phyloP scores from a whole-genome alignment of 2,888 invertebrate genomes.

The Machimus rusticus region DNA sequence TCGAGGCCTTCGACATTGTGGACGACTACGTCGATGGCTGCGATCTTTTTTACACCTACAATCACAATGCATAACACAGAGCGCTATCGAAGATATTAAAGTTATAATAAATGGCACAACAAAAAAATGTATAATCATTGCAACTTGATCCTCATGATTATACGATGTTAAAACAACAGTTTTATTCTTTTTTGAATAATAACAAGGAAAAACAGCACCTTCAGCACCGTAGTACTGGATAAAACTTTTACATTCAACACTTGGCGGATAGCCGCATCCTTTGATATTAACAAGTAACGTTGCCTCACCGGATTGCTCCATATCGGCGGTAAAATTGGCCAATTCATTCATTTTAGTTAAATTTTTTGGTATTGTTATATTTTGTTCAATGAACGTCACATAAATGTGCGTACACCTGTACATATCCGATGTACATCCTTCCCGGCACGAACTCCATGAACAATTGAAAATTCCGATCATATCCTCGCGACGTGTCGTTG shows the following conservation, averaged over 20 bases:
- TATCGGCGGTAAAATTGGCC: conserved; percentile 60
- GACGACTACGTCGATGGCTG: conserved; percentile 69
- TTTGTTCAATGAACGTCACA: conserved; percentile 65
- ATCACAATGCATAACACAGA: conserved; percentile 88
- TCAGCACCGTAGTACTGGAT: conserved; percentile 77
- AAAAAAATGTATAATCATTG: conserved; percentile 83
- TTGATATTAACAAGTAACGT: conserved; percentile 84
- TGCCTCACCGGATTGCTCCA: conserved; percentile 64
- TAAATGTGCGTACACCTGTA: conserved; percentile 73
- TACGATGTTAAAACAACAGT: conserved; percentile 85
- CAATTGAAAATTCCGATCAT: conserved; percentile 87
- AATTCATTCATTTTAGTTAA: conserved; percentile 56
- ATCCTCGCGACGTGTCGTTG: conserved; percentile 82
- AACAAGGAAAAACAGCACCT: conserved; percentile 83
- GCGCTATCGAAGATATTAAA: conserved; percentile 81
- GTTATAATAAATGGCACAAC: conserved; percentile 85
- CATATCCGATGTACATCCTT: conserved; percentile 86
- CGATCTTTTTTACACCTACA: conserved; percentile 75
- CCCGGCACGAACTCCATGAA: conserved; percentile 90
- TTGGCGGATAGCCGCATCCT: conserved; percentile 89
- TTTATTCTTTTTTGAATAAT: conserved; percentile 83
- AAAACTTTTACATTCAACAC: conserved; percentile 82
- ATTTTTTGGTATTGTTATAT: conserved; percentile 62
- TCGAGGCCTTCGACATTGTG: conserved; percentile 67
- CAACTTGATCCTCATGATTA: conserved; percentile 82